A percentile compares a stretch with the other conserved stretches of the same genome.
phyloP scores from a whole-genome alignment of 2,797 vertebrate species.

The Cynodonichthys magdalenae region DNA sequence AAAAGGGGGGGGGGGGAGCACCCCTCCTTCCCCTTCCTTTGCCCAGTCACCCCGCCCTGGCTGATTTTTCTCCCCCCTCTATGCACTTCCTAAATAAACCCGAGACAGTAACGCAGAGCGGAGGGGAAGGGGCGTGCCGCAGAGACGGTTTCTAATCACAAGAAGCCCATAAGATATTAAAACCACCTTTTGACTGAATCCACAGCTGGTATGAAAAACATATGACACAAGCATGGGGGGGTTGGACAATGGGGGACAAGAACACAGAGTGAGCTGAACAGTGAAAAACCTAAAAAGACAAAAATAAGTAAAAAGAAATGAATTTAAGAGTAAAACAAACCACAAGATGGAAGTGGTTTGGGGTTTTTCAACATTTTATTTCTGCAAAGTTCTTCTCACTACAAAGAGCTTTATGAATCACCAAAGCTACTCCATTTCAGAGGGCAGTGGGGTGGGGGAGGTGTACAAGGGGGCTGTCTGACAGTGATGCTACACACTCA shows the following conservation, averaged over 20 bases:
- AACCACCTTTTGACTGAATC: slow-evolving; percentile 64
- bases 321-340: slow-evolving; percentile 13
- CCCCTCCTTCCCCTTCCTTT: slow-evolving; percentile 36
- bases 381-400: slow-evolving; percentile 20
- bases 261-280: slow-evolving; percentile 21
- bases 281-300: slow-evolving; percentile 5
- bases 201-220: slow-evolving; percentile 54
- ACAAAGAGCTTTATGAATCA: slow-evolving; percentile 51
- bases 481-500: slow-evolving; percentile 71
- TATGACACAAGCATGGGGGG: slow-evolving; percentile 16
- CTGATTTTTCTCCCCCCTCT: slow-evolving; percentile 72
- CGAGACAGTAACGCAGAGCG: slow-evolving; percentile 58
- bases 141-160: slow-evolving; percentile 71
- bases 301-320: neutral
- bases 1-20: slow-evolving; percentile 49
- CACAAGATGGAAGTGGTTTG: slow-evolving; percentile 29
- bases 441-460: slow-evolving; percentile 67
- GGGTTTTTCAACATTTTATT: neutral
- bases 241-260: slow-evolving; percentile 21
- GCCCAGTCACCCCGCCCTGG: slow-evolving; percentile 70
- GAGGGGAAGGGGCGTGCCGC: slow-evolving; percentile 71
- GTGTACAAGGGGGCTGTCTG: slow-evolving; percentile 64
- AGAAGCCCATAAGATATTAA: slow-evolving; percentile 61
- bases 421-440: slow-evolving; percentile 54
- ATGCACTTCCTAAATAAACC: slow-evolving; percentile 84